These are phyloP conservation scores for Oligia latruncula DNA, from an alignment of 2,888 invertebrate species.

Conservation along the genomic window DNA sequence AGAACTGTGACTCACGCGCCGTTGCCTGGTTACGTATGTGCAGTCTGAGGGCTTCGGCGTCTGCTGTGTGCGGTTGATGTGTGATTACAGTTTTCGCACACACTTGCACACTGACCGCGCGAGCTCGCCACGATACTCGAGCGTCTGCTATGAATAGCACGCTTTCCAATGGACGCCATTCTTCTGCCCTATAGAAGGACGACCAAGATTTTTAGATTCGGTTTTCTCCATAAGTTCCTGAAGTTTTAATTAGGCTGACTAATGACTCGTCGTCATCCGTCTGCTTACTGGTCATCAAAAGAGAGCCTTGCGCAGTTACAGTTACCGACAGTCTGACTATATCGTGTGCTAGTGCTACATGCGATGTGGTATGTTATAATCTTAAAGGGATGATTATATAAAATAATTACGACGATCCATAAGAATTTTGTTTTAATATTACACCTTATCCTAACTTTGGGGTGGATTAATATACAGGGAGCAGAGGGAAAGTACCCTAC, in stretches of 20 bases:
- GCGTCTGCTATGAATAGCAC: constrained; percentile 93
- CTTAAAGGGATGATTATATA: not conserved
- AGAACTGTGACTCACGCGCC: constrained; percentile 73
- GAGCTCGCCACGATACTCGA: constrained; percentile 90
- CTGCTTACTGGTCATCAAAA: not conserved
- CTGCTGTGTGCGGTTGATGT: constrained; percentile 92
- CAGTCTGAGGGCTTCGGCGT: constrained; percentile 89
- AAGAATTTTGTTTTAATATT: not conserved
- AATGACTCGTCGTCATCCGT: not conserved
- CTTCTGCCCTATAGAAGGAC: constrained; percentile 85
- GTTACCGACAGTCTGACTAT: not conserved
- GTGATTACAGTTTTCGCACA: constrained; percentile 92
- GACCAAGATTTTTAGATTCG: not conserved
- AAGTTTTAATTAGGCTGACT: not conserved
- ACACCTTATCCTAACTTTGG: no score
- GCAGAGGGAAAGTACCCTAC: not conserved
- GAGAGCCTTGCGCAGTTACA: not conserved
- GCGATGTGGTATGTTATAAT: not conserved
- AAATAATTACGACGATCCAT: not conserved
- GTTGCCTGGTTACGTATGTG: constrained; percentile 86
- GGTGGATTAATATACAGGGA: not conserved
- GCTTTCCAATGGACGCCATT: constrained; percentile 93
- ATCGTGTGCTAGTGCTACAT: not conserved
- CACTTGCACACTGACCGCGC: constrained; percentile 86
- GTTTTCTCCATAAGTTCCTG: not conserved